Evolutionary conservation across 2,113 vertebrate genomes (phyloP), one percentile per base, ranked within the genome.

Genomic region (Chionis minor): DNA sequence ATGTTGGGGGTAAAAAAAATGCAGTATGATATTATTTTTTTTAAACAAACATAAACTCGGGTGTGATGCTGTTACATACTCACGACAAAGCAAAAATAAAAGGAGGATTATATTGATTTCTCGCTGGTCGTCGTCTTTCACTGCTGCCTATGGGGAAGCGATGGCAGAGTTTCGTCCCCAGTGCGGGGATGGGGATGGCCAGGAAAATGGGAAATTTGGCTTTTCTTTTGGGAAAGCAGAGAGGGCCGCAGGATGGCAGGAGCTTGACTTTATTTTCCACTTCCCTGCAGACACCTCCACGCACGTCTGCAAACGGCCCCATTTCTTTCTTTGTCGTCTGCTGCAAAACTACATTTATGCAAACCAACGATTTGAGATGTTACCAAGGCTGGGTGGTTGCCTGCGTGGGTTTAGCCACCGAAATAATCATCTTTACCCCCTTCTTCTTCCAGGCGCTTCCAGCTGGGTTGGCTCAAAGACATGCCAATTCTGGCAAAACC

Each of bases 41-140:
- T 65, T 77, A 85, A 95, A 26, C 4, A 5, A 89, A 72, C 8
- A 3, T 67, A 81, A 90, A 38, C 51, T 81, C 7, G 71, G 85
- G 62, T 45, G 87, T 40, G 92, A 90, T 89, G 77, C 66, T 91
- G 85, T 94, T 94, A 26, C 66, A 32, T 94, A 84, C 44, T 79
- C 22, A 62, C 0, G 9, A 61, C 12, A 21, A 77, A 63, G 45
- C 54, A 82, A 38, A 81, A 90, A 88, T 94, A 83, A 94, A 90
- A 78, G 33, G 86, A 49, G 52, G 86, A 69, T 75, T 82, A 20
- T 59, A 3, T 27, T 69, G 88, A 69, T 72, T 85, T 92, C 20
- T 27, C 4, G 8, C 75, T 33, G 21, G 12, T 45, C 63, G 7
- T 66, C 4, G 1, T 79, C 81, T 63, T 49, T 80, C 12, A 6